Evolutionary conservation across 2,113 vertebrate species (phyloP).

Genomic region (Rhinichthys klamathensis): DNA sequence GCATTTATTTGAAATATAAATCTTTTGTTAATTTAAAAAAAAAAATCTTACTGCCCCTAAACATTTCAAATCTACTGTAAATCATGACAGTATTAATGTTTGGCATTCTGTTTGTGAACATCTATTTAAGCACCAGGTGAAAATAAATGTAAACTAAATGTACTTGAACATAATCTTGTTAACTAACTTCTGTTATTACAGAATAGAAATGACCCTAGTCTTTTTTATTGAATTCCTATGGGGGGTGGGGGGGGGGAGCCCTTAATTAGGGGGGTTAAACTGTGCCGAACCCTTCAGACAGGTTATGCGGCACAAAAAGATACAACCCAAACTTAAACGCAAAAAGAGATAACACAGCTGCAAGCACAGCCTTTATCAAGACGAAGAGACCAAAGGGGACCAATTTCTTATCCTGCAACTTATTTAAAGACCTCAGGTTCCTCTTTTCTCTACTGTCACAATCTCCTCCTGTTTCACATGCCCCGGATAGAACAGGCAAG

Average conservation of each 20-base stretch:
- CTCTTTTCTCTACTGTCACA: conserved; percentile 26
- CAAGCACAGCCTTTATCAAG: conserved; percentile 5
- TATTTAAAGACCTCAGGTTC: conserved; percentile 26
- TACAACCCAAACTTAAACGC: conserved; percentile 11
- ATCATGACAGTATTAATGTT: not conserved
- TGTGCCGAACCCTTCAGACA: not conserved
- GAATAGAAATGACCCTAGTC: not conserved
- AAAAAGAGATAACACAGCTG: conserved; percentile 37
- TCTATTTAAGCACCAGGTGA: not conserved
- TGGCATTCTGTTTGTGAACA: not conserved
- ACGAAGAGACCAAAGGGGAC: conserved; percentile 25
- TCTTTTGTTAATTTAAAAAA: too few relatives aligned
- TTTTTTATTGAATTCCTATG: conserved; percentile 9
- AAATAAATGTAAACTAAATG: not conserved
- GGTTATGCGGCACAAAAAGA: conserved; percentile 4
- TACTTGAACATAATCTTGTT: not conserved
- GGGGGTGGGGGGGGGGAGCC: not conserved
- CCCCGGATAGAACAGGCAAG: conserved; percentile 49
- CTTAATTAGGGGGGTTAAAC: conserved; percentile 3
- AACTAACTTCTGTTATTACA: not conserved
- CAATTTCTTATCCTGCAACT: conserved; percentile 15
- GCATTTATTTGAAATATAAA: too few relatives aligned
- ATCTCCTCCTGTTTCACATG: conserved; percentile 37
- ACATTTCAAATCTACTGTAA: not conserved
- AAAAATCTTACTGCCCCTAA: not conserved